These are phyloP conservation scores for Coendou prehensilis DNA, from an alignment of 2,797 vertebrate genomes.

Conservation along the genomic window DNA sequence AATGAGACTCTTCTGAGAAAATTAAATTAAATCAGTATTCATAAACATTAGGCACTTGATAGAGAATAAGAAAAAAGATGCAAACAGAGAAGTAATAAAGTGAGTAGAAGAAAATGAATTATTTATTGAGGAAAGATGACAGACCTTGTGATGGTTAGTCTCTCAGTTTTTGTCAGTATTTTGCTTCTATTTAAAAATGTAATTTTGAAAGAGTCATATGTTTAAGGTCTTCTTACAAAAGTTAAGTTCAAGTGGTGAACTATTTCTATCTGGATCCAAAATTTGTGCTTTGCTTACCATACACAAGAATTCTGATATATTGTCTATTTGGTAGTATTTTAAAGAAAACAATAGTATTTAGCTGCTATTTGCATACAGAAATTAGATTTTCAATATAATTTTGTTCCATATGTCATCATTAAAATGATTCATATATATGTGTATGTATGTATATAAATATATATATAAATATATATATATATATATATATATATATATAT, in stretches of 20 bases:
- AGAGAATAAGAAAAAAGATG: not conserved
- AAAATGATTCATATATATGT: slow-evolving; percentile 1
- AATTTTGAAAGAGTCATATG: not conserved
- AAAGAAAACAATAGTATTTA: slow-evolving; percentile 34
- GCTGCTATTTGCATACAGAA: not conserved
- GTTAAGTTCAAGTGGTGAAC: not conserved
- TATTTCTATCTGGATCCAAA: not conserved
- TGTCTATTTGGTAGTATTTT: slow-evolving; percentile 51
- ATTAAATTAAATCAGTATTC: slow-evolving; percentile 65
- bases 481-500: not conserved
- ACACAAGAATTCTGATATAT: not conserved
- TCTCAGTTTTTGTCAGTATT: not conserved
- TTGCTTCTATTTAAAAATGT: not conserved
- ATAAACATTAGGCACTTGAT: slow-evolving; percentile 55
- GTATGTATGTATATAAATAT: no score
- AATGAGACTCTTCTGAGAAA: slow-evolving; percentile 42
- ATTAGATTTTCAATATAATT: slow-evolving; percentile 48
- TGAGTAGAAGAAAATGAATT: not conserved
- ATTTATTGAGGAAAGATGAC: not conserved
- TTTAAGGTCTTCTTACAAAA: not conserved
- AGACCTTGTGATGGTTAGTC: not conserved
- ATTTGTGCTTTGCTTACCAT: not conserved
- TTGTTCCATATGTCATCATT: not conserved
- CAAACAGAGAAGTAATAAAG: not conserved
- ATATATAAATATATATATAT: not conserved